Evolutionary conservation across 2,888 invertebrate genomes (phyloP).

Genomic region (Drosophila ustulata): DNA sequence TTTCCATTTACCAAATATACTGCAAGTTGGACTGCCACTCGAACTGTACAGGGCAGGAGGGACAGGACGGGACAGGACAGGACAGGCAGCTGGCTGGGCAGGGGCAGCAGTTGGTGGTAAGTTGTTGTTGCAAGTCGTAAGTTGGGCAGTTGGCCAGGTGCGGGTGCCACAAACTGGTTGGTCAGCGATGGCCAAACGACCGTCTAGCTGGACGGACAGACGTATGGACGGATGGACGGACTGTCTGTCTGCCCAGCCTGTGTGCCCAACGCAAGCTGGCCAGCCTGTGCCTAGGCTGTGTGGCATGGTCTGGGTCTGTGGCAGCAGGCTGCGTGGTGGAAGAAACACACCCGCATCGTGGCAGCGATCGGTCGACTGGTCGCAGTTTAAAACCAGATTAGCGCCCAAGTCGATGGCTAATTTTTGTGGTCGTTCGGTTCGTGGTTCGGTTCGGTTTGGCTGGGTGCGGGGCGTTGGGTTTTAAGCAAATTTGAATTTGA

Average conservation of each 20-base stretch:
- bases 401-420: slow-evolving; percentile 80
- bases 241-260: slow-evolving; percentile 23
- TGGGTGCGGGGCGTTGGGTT: slow-evolving; percentile 36
- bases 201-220: slow-evolving; percentile 15
- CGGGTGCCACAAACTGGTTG: slow-evolving; percentile 81
- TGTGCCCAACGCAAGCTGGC: slow-evolving; percentile 2
- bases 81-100: slow-evolving; percentile 55
- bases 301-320: slow-evolving; percentile 13
- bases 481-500: slow-evolving; percentile 81
- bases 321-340: slow-evolving; percentile 26
- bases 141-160: slow-evolving; percentile 82
- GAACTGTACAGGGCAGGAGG: slow-evolving; percentile 10
- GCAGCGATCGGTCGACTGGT: slow-evolving; percentile 50
- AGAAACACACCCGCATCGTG: slow-evolving; percentile 79
- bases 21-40: background rate
- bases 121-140: slow-evolving; percentile 55
- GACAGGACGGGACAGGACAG: slow-evolving; percentile 2
- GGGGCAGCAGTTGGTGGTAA: slow-evolving; percentile 37
- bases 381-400: slow-evolving; percentile 82
- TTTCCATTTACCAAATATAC: slow-evolving; percentile 17
- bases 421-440: slow-evolving; percentile 58
- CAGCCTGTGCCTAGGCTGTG: slow-evolving; percentile 5
- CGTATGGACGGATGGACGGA: slow-evolving; percentile 16
- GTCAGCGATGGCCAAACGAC: slow-evolving; percentile 68
- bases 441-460: background rate